Evolutionary conservation across 2,888 invertebrate genomes (phyloP).

Genomic region (Ormyrus pomaceus): DNA sequence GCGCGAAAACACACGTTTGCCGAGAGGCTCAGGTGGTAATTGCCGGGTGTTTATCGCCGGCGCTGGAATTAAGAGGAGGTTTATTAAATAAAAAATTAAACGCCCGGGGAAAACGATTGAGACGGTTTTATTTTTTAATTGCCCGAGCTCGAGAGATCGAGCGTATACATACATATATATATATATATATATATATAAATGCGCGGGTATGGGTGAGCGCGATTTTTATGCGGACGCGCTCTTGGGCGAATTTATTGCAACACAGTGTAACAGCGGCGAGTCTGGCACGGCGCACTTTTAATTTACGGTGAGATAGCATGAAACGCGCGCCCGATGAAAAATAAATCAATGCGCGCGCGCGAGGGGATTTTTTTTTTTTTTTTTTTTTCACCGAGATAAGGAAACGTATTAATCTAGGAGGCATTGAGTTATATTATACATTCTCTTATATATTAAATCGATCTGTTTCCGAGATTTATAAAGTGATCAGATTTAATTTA

Average conservation of each 20-base stretch:
- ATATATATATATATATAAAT: too few relatives aligned
- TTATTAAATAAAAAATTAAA: slow-evolving; percentile 42
- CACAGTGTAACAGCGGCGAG: background rate
- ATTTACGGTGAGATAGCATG: background rate
- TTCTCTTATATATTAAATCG: background rate
- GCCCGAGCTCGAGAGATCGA: background rate
- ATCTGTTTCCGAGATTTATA: slow-evolving; percentile 20
- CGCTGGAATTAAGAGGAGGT: slow-evolving; percentile 33
- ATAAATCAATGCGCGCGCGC: too few relatives aligned
- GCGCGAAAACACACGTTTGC: slow-evolving; percentile 35
- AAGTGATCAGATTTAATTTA: slow-evolving; percentile 6
- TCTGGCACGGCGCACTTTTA: background rate
- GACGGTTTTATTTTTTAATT: slow-evolving; percentile 41
- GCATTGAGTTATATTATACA: background rate
- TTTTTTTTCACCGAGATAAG: background rate
- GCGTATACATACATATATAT: background rate
- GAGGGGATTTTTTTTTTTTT: too few relatives aligned
- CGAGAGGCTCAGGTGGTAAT: slow-evolving; percentile 35
- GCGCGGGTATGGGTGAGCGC: background rate
- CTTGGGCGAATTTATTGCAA: slow-evolving; percentile 7
- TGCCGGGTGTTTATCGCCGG: slow-evolving; percentile 37
- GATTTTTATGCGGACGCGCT: background rate
- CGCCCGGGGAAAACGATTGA: slow-evolving; percentile 13
- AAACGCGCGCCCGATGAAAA: too few relatives aligned
- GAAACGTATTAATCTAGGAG: slow-evolving; percentile 8